phyloP scores from a whole-genome alignment of 2,888 invertebrate species.

The Spicauda simplicius region DNA sequence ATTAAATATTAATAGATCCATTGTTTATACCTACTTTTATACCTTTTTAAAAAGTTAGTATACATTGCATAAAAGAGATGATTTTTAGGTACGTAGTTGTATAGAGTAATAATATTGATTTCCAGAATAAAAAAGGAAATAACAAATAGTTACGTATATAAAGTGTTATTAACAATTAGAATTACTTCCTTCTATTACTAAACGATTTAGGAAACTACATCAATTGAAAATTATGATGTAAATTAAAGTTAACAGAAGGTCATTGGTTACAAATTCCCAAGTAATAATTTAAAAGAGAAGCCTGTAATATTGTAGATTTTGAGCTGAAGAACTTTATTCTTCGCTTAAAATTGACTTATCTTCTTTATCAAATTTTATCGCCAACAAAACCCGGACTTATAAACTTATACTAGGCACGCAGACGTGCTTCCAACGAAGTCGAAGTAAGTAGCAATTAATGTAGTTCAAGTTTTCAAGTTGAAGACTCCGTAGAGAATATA shows the following conservation, averaged over 20 bases:
- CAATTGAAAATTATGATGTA: not conserved
- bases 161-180: too few relatives aligned
- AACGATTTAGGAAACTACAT: too few relatives aligned
- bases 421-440: not conserved
- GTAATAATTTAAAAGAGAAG: not conserved
- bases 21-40: not conserved
- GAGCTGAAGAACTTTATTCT: not conserved
- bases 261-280: not conserved
- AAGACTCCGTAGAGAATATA: not conserved
- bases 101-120: too few relatives aligned
- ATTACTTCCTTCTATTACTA: too few relatives aligned
- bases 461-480: not conserved
- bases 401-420: not conserved
- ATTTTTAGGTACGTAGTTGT: too few relatives aligned
- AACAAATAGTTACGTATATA: too few relatives aligned
- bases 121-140: too few relatives aligned
- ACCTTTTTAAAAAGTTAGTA: too few relatives aligned
- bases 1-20: conserved; percentile 4
- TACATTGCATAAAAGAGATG: too few relatives aligned
- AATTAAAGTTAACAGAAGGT: not conserved
- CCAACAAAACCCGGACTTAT: conserved; percentile 34
- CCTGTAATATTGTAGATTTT: not conserved
- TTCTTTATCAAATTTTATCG: conserved; percentile 32
- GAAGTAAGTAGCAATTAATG: not conserved
- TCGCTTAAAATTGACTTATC: conserved; percentile 24